Evolutionary conservation across 2,113 vertebrate species (phyloP).

Genomic region (Pavo muticus): DNA sequence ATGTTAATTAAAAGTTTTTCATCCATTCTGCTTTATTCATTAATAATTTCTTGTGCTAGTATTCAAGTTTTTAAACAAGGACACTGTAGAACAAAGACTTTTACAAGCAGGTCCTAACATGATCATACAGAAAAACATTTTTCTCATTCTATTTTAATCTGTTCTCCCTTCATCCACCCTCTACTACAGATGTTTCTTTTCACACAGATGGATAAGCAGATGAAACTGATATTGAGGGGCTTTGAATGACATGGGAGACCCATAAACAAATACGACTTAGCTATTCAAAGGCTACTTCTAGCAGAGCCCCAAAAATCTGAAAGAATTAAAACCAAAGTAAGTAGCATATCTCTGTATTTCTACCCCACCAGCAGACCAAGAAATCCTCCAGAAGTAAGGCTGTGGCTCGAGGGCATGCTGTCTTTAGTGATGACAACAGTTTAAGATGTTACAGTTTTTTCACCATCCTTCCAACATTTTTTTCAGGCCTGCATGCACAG

Average conservation of each 20-base stretch:
- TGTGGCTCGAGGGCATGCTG: background rate
- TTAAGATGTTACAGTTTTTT: background rate
- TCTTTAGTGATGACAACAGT: background rate
- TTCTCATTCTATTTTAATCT: background rate
- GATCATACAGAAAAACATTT: background rate
- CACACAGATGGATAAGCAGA: background rate
- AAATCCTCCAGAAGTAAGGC: background rate
- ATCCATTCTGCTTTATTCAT: background rate
- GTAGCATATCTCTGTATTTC: background rate
- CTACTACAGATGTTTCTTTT: background rate
- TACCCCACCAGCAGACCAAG: background rate
- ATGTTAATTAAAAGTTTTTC: background rate
- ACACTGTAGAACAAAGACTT: background rate
- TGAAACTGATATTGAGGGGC: background rate
- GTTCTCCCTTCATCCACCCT: background rate
- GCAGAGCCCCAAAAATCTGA: background rate
- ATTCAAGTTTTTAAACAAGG: background rate
- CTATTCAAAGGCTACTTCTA: background rate
- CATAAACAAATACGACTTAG: background rate
- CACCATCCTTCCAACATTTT: background rate
- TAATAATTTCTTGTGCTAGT: background rate
- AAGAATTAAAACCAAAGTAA: background rate
- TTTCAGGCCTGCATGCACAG: slow-evolving; percentile 24
- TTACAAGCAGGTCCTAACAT: background rate
- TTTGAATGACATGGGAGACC: background rate